Evolutionary conservation across 92 coral and sea anemone genomes (phyloP).

Genomic region (Heteractis magnifica): DNA sequence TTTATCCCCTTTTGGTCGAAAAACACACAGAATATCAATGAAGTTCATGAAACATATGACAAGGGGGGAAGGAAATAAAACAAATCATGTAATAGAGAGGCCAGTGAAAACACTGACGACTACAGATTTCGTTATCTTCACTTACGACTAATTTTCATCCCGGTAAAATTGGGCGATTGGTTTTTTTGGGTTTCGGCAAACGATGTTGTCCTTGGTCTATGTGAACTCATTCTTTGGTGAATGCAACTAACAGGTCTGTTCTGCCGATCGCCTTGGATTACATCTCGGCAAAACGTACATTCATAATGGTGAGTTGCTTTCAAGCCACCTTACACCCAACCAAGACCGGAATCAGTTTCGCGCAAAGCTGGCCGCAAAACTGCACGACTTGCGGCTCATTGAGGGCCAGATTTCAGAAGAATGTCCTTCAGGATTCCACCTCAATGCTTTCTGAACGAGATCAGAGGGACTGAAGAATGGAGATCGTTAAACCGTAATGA

Average conservation of each 20-base stretch:
- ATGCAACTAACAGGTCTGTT: constrained; percentile 49
- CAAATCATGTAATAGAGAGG: not conserved
- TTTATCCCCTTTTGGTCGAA: constrained; percentile 84
- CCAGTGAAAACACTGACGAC: constrained; percentile 32
- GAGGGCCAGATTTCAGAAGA: constrained; percentile 46
- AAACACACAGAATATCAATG: constrained; percentile 32
- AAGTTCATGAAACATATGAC: not conserved
- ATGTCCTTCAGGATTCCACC: constrained; percentile 36
- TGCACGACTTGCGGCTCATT: constrained; percentile 66
- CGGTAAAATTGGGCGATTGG: constrained; percentile 90
- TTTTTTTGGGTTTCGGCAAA: constrained; percentile 93
- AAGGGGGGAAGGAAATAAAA: not conserved
- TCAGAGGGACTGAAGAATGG: constrained; percentile 45
- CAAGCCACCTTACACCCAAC: constrained; percentile 74
- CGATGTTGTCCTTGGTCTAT: constrained; percentile 99
- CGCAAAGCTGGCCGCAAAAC: constrained; percentile 71
- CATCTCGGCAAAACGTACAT: constrained; percentile 59
- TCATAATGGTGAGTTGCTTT: constrained; percentile 89
- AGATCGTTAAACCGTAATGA: constrained; percentile 68
- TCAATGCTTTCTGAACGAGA: constrained; percentile 40
- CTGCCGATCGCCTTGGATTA: constrained; percentile 38
- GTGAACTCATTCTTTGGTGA: constrained; percentile 86
- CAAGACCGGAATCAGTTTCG: constrained; percentile 56
- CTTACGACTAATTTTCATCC: constrained; percentile 99
- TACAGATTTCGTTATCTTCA: constrained; percentile 46